phyloP scores from a whole-genome alignment of 1,140 invertebrate species.

The Notospermus geniculatus region DNA sequence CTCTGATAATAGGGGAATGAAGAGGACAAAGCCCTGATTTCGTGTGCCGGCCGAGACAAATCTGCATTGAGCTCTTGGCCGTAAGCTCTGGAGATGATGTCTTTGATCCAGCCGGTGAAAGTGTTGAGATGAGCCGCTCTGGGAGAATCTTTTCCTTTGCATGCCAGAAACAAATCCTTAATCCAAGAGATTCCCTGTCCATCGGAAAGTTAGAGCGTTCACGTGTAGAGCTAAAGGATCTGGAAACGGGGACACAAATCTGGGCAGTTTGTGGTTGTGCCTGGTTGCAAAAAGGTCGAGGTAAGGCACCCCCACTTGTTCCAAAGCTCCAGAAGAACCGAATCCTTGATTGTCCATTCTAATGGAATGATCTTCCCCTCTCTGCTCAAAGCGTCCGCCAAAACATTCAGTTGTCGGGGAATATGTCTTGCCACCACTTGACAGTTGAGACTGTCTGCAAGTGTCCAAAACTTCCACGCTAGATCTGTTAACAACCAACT shows the following conservation, averaged over 20 bases:
- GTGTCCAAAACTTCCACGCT: too few relatives aligned
- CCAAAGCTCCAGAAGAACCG: not conserved
- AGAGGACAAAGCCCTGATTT: too few relatives aligned
- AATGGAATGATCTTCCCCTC: not conserved
- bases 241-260: not conserved
- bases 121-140: too few relatives aligned
- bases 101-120: too few relatives aligned
- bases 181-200: not conserved
- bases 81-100: too few relatives aligned
- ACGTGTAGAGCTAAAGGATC: not conserved
- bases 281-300: not conserved
- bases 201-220: not conserved
- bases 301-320: not conserved
- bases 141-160: too few relatives aligned
- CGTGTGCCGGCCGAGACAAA: too few relatives aligned
- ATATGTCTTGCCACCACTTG: not conserved
- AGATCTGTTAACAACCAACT: not conserved
- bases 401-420: not conserved
- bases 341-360: not conserved
- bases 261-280: not conserved
- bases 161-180: too few relatives aligned
- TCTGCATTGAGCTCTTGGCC: too few relatives aligned
- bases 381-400: not conserved
- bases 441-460: not conserved
- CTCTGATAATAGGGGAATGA: too few relatives aligned